Evolutionary conservation across 1,140 invertebrate genomes (phyloP).

Genomic region (Drosophila rufa): DNA sequence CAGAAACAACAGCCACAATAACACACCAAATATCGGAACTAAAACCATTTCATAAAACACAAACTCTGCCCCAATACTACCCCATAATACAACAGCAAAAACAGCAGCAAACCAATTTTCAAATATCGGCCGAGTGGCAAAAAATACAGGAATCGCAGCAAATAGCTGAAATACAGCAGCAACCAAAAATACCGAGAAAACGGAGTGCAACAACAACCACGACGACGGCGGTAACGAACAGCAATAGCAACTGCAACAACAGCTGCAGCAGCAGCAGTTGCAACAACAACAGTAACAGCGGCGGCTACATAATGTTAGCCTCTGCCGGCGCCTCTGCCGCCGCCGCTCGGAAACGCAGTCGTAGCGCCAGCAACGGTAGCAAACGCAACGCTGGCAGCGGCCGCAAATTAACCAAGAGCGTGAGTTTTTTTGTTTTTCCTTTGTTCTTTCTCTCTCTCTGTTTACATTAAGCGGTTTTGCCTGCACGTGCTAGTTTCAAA

Average conservation of each 20-base stretch:
- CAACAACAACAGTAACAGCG: slow-evolving; percentile 28
- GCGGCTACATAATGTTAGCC: slow-evolving; percentile 66
- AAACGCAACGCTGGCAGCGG: slow-evolving; percentile 69
- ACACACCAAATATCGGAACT: slow-evolving; percentile 11
- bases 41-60: not conserved
- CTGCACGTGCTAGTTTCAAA: slow-evolving; percentile 65
- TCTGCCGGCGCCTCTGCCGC: slow-evolving; percentile 55
- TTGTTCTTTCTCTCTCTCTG: slow-evolving; percentile 56
- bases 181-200: slow-evolving; percentile 12
- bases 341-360: slow-evolving; percentile 69
- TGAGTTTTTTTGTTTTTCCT: slow-evolving; percentile 59
- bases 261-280: slow-evolving; percentile 16
- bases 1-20: not conserved
- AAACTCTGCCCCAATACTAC: too few species aligned
- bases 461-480: slow-evolving; percentile 67
- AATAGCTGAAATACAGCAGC: slow-evolving; percentile 19
- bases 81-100: too few species aligned
- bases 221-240: slow-evolving; percentile 26
- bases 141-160: slow-evolving; percentile 4
- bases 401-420: slow-evolving; percentile 77
- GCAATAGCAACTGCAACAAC: slow-evolving; percentile 28
- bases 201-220: slow-evolving; percentile 19
- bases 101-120: not conserved
- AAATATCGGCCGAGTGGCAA: slow-evolving; percentile 3
- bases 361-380: slow-evolving; percentile 71